Evolutionary conservation across 2,113 vertebrate genomes (phyloP).

Genomic region (Mesembrinibis cayennensis): DNA sequence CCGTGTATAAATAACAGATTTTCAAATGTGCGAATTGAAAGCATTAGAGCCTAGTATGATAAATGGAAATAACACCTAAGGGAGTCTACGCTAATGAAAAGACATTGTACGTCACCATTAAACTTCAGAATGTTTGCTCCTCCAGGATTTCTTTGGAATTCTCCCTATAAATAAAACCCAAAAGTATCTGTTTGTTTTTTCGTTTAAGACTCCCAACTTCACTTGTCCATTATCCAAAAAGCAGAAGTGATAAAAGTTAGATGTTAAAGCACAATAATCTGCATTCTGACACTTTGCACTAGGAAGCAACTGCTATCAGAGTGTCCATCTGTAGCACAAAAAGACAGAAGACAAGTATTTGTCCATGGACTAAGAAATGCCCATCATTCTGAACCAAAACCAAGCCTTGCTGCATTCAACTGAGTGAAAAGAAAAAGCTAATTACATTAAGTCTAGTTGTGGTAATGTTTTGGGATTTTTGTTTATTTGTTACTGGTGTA

Average conservation of each 20-base stretch:
- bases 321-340: not conserved
- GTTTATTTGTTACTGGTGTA: not conserved
- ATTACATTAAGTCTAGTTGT: not conserved
- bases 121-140: not conserved
- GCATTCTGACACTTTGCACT: not conserved
- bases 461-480: not conserved
- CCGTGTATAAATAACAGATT: not conserved
- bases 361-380: not conserved
- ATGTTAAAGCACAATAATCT: not conserved
- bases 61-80: not conserved
- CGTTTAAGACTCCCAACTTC: not conserved
- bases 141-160: not conserved
- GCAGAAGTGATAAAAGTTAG: not conserved
- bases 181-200: not conserved
- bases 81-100: not conserved
- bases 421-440: not conserved
- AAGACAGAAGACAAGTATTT: not conserved
- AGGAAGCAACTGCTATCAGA: not conserved
- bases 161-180: not conserved
- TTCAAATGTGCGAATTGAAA: not conserved
- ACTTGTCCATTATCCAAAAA: not conserved
- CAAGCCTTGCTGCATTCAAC: not conserved
- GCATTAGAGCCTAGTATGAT: not conserved
- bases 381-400: not conserved
- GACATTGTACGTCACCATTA: not conserved